Percentiles rank a stretch among this genome's conserved stretches.
Evolutionary conservation across 2,888 invertebrate genomes (phyloP).

Genomic region (Hypsopygia costalis): DNA sequence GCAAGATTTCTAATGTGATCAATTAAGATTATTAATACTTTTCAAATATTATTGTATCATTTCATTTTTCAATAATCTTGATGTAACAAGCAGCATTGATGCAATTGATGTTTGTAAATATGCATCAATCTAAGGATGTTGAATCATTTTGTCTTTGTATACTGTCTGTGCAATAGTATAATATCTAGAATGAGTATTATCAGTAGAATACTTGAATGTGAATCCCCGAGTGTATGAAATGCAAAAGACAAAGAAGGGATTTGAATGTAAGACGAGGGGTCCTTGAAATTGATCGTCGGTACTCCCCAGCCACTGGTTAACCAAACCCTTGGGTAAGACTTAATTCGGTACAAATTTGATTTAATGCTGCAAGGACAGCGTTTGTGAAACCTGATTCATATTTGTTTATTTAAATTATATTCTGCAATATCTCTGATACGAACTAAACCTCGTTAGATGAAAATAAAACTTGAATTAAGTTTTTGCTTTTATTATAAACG

Average conservation of each 20-base stretch:
- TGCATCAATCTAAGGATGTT: no score
- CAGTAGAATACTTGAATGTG: constrained; percentile 38
- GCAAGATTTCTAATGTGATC: neutral
- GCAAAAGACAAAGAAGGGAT: constrained; percentile 74
- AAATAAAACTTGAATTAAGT: no score
- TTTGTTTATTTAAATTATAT: neutral
- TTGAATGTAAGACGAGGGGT: constrained; percentile 71
- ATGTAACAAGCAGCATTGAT: no score
- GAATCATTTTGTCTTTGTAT: no score
- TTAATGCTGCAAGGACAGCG: constrained; percentile 33
- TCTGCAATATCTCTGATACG: no score
- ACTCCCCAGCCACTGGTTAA: constrained; percentile 71
- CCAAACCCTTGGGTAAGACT: constrained; percentile 55
- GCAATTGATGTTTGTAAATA: neutral
- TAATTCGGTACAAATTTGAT: constrained; percentile 75
- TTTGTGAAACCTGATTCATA: neutral
- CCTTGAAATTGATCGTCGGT: constrained; percentile 75
- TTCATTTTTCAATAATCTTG: no score
- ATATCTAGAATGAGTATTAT: no score
- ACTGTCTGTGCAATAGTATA: no score
- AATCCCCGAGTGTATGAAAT: constrained; percentile 68
- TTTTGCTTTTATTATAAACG: no score
- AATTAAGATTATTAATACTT: no score
- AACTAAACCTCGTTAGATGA: no score
- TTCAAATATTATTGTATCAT: no score